phyloP scores from a whole-genome alignment of 2,113 vertebrate genomes.

The Dascyllus trimaculatus region DNA sequence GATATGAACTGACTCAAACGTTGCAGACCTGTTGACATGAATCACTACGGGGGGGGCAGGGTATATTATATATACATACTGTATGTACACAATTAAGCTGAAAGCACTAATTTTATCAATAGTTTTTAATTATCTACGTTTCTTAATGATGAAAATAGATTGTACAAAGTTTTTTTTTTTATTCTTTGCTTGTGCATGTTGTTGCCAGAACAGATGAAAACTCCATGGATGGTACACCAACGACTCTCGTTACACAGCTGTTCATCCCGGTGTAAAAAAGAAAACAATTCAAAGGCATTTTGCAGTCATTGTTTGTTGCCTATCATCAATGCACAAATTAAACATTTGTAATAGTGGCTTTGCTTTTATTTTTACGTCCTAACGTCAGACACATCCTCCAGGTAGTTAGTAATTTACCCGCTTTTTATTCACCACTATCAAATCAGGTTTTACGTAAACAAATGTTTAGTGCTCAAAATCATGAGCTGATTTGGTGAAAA shows the following conservation, averaged over 20 bases:
- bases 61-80: conserved; percentile 68
- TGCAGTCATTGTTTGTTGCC: conserved; percentile 87
- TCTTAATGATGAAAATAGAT: conserved; percentile 92
- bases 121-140: conserved; percentile 87
- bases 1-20: conserved; percentile 42
- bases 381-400: neutral
- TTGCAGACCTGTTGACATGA: conserved; percentile 65
- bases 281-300: conserved; percentile 74
- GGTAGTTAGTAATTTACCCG: neutral
- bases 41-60: conserved; percentile 83
- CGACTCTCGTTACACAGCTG: conserved; percentile 85
- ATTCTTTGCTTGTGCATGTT: conserved; percentile 93
- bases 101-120: conserved; percentile 97
- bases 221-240: conserved; percentile 93
- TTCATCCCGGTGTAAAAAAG: conserved; percentile 81
- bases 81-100: conserved; percentile 90
- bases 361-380: conserved; percentile 7
- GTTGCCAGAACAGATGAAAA: conserved; percentile 84
- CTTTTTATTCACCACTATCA: too few relatives aligned
- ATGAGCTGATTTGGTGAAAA: conserved; percentile 70
- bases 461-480: conserved; percentile 24
- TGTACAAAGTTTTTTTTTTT: conserved; percentile 92
- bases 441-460: too few relatives aligned
- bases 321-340: conserved; percentile 94
- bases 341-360: conserved; percentile 83